A percentile compares a stretch with the other conserved stretches of the same genome.
phyloP scores from a whole-genome alignment of 2,113 vertebrate genomes.

The Dipodomys ordii region DNA sequence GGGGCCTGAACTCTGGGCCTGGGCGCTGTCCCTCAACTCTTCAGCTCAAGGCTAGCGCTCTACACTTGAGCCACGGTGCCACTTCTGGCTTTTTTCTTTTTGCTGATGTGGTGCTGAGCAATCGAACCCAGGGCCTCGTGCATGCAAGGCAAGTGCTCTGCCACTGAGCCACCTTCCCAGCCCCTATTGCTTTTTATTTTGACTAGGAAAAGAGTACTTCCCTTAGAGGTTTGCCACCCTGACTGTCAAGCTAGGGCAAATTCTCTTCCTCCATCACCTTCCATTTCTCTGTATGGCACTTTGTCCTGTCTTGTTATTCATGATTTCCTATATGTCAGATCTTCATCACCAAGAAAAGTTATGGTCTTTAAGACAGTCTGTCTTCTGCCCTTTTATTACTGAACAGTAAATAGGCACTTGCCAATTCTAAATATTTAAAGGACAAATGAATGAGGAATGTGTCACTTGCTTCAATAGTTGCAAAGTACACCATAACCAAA shows the following conservation, averaged over 20 bases:
- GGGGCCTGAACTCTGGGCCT: too few species aligned
- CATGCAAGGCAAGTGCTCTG: too few species aligned
- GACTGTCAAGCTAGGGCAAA: background rate
- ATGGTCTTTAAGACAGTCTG: background rate
- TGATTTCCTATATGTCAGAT: background rate
- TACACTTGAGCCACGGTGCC: too few species aligned
- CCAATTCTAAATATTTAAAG: background rate
- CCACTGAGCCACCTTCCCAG: too few species aligned
- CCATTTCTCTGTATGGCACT: background rate
- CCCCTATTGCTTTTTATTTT: background rate
- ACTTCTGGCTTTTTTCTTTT: too few species aligned
- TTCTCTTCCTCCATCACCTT: background rate
- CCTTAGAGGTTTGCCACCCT: too few species aligned
- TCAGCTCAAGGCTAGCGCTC: too few species aligned
- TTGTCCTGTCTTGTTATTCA: background rate
- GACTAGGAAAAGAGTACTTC: background rate
- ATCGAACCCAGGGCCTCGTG: too few species aligned
- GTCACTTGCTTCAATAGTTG: background rate
- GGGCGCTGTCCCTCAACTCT: too few species aligned
- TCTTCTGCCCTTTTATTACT: background rate
- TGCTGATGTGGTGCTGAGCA: too few species aligned
- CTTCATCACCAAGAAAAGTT: background rate
- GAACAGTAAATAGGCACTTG: background rate
- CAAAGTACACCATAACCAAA: slow-evolving; percentile 1
- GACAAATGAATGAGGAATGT: background rate